Percentiles rank a stretch among this genome's conserved stretches.
phyloP scores from a whole-genome alignment of 2,797 vertebrate species.

The Adelosebastes latens region DNA sequence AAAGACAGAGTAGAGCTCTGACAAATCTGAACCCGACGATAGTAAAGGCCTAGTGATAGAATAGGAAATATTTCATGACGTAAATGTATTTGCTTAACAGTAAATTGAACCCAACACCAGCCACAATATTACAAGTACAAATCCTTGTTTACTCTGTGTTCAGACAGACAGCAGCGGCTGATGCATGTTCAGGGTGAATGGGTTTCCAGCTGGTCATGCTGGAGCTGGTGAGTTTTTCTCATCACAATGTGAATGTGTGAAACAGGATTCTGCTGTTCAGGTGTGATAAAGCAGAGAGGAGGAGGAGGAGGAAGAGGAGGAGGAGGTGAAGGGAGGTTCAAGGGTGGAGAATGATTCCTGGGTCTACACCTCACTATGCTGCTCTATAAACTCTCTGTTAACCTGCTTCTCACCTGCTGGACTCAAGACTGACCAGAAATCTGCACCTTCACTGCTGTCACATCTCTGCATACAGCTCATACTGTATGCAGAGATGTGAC shows the following conservation, averaged over 20 bases:
- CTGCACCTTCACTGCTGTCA: neutral
- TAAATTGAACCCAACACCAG: neutral
- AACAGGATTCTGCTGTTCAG: constrained; percentile 64
- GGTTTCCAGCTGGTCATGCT: constrained; percentile 43
- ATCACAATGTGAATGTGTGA: constrained; percentile 59
- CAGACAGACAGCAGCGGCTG: neutral
- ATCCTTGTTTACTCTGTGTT: neutral
- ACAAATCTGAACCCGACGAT: neutral
- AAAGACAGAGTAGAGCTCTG: neutral
- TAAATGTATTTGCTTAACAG: neutral
- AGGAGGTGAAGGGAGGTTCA: constrained; percentile 75
- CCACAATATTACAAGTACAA: neutral
- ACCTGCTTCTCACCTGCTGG: neutral
- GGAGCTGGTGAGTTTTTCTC: constrained; percentile 46
- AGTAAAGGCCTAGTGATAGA: neutral
- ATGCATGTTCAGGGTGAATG: constrained; percentile 30
- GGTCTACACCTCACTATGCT: neutral
- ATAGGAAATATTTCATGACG: neutral
- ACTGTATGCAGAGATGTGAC: neutral
- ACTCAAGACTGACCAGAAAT: neutral
- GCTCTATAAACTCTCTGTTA: neutral
- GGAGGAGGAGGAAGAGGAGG: neutral
- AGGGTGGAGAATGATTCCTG: constrained; percentile 58
- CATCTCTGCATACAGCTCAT: neutral
- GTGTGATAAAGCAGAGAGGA: constrained; percentile 48